These are phyloP conservation scores for Eilema caniola DNA, from an alignment of 2,888 invertebrate species.

Conservation along the genomic window DNA sequence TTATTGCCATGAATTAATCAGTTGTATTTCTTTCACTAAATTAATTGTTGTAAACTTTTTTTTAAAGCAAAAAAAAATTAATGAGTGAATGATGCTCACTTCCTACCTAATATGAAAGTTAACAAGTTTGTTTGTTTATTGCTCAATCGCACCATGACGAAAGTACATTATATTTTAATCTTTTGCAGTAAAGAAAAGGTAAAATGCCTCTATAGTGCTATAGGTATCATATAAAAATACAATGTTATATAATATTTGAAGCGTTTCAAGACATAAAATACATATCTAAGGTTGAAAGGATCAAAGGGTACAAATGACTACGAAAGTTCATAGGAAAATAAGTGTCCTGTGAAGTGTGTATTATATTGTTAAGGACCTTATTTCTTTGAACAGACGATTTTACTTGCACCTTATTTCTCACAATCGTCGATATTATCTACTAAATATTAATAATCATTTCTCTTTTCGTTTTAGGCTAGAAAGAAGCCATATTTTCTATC, in stretches of 20 bases:
- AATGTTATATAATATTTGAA: background rate
- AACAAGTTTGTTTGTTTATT: background rate
- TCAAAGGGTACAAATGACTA: background rate
- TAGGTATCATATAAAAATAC: background rate
- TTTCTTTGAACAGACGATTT: background rate
- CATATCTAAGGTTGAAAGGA: background rate
- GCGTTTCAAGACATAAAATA: background rate
- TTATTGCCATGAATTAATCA: slow-evolving; percentile 11
- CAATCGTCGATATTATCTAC: background rate
- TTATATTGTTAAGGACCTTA: background rate
- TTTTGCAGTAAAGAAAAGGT: background rate
- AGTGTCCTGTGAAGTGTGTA: background rate
- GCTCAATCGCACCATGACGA: background rate
- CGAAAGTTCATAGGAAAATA: background rate
- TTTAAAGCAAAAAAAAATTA: slow-evolving; percentile 1
- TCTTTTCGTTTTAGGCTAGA: background rate
- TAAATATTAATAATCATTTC: background rate
- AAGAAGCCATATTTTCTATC: background rate
- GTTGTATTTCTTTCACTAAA: background rate
- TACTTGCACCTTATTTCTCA: background rate
- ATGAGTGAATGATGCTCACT: background rate
- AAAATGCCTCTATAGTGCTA: background rate
- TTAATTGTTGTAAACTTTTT: background rate
- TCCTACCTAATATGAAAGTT: background rate
- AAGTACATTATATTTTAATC: background rate